A percentile compares a stretch with the other conserved stretches of the same genome.
phyloP scores from a whole-genome alignment of 2,113 vertebrate species.

The Meles meles region DNA sequence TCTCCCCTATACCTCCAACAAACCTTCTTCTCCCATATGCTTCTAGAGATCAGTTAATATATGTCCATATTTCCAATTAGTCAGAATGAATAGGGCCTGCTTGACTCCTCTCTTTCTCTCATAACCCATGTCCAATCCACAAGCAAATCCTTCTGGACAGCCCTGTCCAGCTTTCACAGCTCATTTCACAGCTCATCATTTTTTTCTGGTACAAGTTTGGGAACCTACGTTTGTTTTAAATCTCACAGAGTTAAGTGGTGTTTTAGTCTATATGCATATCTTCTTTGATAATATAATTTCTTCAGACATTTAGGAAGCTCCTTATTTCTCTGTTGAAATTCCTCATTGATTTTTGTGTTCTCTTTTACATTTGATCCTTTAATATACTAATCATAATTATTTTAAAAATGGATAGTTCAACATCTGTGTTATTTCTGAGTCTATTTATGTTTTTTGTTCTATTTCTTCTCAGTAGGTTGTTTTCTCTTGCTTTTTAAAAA shows the following conservation, averaged over 20 bases:
- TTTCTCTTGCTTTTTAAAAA: background rate
- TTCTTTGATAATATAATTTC: conserved; percentile 13
- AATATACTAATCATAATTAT: background rate
- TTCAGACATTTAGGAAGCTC: background rate
- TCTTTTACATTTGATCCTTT: background rate
- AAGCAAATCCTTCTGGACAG: background rate
- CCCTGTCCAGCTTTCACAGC: background rate
- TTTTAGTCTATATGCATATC: background rate
- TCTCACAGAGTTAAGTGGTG: background rate
- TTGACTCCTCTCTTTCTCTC: background rate
- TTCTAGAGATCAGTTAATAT: background rate
- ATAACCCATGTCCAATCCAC: background rate
- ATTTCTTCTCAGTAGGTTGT: background rate
- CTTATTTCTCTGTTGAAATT: background rate
- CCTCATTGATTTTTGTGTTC: background rate
- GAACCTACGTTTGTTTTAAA: background rate
- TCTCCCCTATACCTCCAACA: background rate
- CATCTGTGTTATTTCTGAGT: background rate
- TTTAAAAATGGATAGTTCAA: background rate
- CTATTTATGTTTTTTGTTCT: background rate
- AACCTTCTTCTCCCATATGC: background rate
- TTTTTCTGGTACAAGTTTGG: background rate
- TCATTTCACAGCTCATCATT: background rate
- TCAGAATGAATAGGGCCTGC: background rate
- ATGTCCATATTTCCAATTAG: background rate